Base-by-base conservation (phyloP, 2,888 invertebrate genomes). In the Cataglyphis altisquamis region DNA sequence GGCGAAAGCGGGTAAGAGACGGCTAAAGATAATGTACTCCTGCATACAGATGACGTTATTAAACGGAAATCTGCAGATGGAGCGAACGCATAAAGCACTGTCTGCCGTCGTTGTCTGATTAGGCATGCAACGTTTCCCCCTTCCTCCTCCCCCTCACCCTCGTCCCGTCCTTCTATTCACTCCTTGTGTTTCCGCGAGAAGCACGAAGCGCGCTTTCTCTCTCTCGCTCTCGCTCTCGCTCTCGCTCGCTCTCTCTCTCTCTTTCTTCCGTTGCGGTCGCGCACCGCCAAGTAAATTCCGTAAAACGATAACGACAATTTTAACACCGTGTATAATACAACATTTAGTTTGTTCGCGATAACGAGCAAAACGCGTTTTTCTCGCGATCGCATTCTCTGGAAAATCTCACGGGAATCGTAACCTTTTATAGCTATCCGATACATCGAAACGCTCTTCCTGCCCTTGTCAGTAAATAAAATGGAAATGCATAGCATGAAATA, bases 21-120 rank as follows among this genome's bases (percentile, higher is more conserved):
- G 29, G 18, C 63, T 70, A 48, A 87, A 87, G 87, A 89, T 89
- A 89, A 86, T 89, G 75, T 85, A 85, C 86, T 78, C 83, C 39
- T 85, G 89, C 89, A 89, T 89, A 89, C 86, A 89, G 86, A 89
- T 85, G 85, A 83, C 84, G 89, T 85, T 87, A 89, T 89, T 89
- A 89, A 87, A 84, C 87, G 87, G 86, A 84, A 89, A 89, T 89
- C 86, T 78, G 86, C 82, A 82, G 82, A 87, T 84, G 87, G 82
- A 86, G 77, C 73, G 82, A 85, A 85, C 68, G 84, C 82, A 85
- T 89, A 89, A 89, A 89, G 81, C 86, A 89, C 86, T 86, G 87
- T 86, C 87, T 78, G 63, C 78, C 78, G 48, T 83, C 82, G 77
- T 89, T 89, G 87, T 89, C 88, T 86, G 88, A 89, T 89, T 84